Conservation (phyloP, 2,113 vertebrate species). For the Struthidea cinerea region DNA sequence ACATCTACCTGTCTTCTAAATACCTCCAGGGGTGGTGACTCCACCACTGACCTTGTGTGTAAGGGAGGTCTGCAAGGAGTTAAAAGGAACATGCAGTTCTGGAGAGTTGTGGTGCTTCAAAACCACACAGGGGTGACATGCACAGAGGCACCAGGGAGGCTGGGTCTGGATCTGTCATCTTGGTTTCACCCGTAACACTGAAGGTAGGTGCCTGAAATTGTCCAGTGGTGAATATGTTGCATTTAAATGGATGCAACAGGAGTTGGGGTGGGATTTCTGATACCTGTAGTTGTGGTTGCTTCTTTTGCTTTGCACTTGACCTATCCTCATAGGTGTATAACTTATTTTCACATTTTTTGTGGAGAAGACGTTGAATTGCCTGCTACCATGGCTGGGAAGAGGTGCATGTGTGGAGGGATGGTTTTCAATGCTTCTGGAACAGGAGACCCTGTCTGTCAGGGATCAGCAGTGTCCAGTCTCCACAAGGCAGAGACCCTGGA, state of each 20-base stretch:
- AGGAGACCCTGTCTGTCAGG: background rate
- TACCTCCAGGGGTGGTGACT: background rate
- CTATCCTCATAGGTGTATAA: background rate
- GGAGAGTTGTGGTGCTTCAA: background rate
- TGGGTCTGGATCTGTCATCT: background rate
- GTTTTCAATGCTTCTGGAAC: background rate
- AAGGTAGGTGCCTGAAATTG: background rate
- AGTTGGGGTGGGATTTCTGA: background rate
- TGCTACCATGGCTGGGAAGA: background rate
- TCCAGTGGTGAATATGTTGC: background rate
- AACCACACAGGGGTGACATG: background rate
- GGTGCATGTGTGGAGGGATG: background rate
- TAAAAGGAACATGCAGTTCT: background rate
- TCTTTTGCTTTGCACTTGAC: background rate
- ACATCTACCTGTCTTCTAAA: background rate
- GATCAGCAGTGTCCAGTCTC: background rate
- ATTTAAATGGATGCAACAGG: background rate
- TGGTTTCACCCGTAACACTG: background rate
- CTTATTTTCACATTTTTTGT: background rate
- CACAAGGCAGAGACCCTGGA: background rate
- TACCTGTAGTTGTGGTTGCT: background rate
- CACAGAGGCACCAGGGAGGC: background rate
- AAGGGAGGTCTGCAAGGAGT: background rate
- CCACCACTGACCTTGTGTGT: background rate
- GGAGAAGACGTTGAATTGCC: background rate